Evolutionary conservation across 2,888 invertebrate genomes (phyloP), one percentile per base, ranked within the genome.

Genomic region (Drosophila algonquin): DNA sequence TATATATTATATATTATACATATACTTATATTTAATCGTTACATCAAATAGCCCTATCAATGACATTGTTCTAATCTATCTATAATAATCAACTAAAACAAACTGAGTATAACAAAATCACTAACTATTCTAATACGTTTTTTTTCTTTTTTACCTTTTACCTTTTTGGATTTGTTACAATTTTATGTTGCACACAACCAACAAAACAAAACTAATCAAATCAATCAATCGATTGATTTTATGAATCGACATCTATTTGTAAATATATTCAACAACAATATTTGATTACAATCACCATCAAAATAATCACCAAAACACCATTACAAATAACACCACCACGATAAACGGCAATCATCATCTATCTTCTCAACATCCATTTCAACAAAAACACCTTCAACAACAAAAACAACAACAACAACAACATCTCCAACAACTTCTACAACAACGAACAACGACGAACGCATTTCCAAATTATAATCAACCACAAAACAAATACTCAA

Each of bases 121-220:
- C 87, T 82, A 71, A 82, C 70, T 78, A 56, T 56, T 76, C 61
- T 58, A 67, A 68, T 58, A 45, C 21, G 16, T 24, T 55, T 71
- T 59, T 75, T 84, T 89, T 63, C 81, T 87, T 79, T 82, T 82
- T 87, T 83, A 67, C 75, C 76, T 73, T 77, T 80, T 80, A 71
- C 64, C 75, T 80, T 80, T 77, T 87, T 86, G 72, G 81, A 87
- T 83, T 75, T 65, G 62, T 70, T 80, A 60, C 54, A 64, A 77
- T 81, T 83, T 80, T 80, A 47, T 87, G 84, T 87, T 81, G 59
- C 75, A 79, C 76, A 72, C 61, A 80, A 68, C 67, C 64, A 67
- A 75, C 24, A 40, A 62, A 63, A 75, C 24, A 40, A 62, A 63
- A 46, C 59, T 63, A 67, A 16, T 48, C 24, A 16, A 58, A 59